Evolutionary conservation across 2,797 vertebrate genomes (phyloP).

Genomic region (Pangasius mekongensis): DNA sequence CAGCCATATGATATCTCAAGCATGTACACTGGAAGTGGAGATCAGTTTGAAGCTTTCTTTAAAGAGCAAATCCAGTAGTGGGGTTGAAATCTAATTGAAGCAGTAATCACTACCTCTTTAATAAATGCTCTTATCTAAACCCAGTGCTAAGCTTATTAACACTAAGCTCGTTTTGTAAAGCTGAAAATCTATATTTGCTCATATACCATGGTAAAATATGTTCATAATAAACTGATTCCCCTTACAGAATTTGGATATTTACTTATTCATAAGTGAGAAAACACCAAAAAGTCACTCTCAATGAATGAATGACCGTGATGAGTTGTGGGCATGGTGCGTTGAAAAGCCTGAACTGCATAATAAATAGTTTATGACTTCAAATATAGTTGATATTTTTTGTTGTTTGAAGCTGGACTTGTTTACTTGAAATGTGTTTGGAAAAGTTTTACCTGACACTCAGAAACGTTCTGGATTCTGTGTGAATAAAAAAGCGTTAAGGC

Average conservation of each 20-base stretch:
- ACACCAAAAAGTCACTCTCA: not conserved
- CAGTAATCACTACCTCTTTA: not conserved
- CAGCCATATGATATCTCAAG: not conserved
- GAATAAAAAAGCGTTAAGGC: not conserved
- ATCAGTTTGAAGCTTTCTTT: not conserved
- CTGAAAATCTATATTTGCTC: not conserved
- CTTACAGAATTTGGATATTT: not conserved
- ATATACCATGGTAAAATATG: not conserved
- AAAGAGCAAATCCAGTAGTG: not conserved
- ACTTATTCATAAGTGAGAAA: not conserved
- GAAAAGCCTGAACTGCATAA: not conserved
- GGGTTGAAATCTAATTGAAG: not conserved
- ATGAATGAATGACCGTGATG: not conserved
- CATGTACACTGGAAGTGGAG: not conserved
- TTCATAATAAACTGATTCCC: not conserved
- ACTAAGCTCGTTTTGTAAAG: not conserved
- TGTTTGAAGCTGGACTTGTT: not conserved
- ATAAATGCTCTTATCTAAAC: not conserved
- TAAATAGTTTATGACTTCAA: no score
- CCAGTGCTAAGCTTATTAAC: not conserved
- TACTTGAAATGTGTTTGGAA: not conserved
- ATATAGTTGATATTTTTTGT: no score
- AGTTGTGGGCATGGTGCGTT: not conserved
- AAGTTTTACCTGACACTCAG: not conserved
- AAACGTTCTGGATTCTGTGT: not conserved